phyloP scores from a whole-genome alignment of 1,140 invertebrate genomes.

The Cotesia chilonis region DNA sequence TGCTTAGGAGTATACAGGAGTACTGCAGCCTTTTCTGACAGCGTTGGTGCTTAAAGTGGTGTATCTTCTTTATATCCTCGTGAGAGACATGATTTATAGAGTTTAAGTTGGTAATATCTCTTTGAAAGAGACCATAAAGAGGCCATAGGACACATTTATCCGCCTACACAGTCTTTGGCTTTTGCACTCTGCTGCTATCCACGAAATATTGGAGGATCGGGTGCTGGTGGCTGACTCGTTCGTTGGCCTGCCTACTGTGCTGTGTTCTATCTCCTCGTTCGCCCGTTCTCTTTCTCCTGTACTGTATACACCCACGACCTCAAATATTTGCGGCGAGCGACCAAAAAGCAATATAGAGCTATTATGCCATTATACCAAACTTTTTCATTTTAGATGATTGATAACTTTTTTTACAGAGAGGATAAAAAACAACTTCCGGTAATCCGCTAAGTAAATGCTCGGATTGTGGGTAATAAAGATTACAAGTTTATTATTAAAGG shows the following conservation, averaged over 20 bases:
- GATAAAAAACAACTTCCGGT: no score
- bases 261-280: no score
- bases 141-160: conserved; percentile 20
- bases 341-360: conserved; percentile 12
- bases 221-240: conserved; percentile 11
- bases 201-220: conserved; percentile 14
- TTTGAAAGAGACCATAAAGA: conserved; percentile 1
- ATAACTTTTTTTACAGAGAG: no score
- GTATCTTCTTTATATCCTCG: neutral
- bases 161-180: conserved; percentile 12
- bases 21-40: no score
- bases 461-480: no score
- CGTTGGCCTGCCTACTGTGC: no score
- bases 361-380: neutral
- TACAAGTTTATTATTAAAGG: no score
- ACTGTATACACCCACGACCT: neutral
- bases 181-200: neutral
- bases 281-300: neutral
- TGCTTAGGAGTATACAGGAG: neutral
- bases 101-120: conserved; percentile 11
- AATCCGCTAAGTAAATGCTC: no score
- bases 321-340: conserved; percentile 18
- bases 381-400: no score
- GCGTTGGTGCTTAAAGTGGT: no score
- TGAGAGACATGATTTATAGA: conserved; percentile 28